phyloP scores from a whole-genome alignment of 2,797 vertebrate species.

The Rhinella marina region DNA sequence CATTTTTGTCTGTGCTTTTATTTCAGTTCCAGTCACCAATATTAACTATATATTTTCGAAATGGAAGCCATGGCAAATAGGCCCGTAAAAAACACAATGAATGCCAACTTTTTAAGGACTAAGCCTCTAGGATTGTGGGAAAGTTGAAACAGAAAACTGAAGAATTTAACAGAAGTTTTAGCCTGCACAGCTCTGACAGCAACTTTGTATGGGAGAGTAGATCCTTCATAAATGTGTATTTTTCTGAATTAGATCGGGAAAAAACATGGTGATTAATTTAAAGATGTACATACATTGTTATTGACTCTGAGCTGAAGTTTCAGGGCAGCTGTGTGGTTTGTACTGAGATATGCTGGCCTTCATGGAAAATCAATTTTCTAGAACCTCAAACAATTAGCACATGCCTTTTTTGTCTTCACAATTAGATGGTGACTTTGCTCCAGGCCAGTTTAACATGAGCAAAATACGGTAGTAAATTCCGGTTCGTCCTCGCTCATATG shows the following conservation, averaged over 20 bases:
- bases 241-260: not conserved
- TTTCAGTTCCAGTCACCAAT: slow-evolving; percentile 24
- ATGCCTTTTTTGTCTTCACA: not conserved
- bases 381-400: not conserved
- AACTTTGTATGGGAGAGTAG: not conserved
- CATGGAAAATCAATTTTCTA: not conserved
- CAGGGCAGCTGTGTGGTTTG: not conserved
- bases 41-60: slow-evolving; percentile 39
- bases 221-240: not conserved
- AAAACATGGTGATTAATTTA: not conserved
- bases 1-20: slow-evolving; percentile 70
- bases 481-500: too few relatives aligned
- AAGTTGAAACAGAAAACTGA: not conserved
- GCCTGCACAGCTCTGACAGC: not conserved
- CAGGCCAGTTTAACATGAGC: not conserved
- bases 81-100: slow-evolving; percentile 32
- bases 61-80: slow-evolving; percentile 51
- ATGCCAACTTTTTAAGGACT: slow-evolving; percentile 35
- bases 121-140: not conserved
- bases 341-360: slow-evolving; percentile 28
- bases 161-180: not conserved
- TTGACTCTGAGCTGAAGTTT: not conserved
- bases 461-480: not conserved
- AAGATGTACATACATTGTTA: not conserved
- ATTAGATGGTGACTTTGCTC: not conserved